These are phyloP conservation scores for Nemapogon koenigi DNA, from an alignment of 2,888 invertebrate genomes.

Conservation along the genomic window DNA sequence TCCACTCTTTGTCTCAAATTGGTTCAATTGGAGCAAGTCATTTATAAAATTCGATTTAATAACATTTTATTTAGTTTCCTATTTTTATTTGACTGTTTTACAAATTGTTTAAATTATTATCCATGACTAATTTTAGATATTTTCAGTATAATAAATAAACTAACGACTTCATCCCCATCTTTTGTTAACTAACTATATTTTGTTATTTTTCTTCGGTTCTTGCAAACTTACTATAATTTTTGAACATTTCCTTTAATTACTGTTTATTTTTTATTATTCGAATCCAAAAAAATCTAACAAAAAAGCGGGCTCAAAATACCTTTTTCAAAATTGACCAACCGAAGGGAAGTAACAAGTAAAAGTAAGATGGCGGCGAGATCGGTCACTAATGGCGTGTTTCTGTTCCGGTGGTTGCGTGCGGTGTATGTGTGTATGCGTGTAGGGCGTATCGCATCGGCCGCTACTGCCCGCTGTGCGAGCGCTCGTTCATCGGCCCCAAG, in stretches of 20 bases:
- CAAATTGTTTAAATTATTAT: too few species aligned
- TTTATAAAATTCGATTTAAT: too few species aligned
- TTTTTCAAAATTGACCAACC: neutral
- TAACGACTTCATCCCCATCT: slow-evolving; percentile 1
- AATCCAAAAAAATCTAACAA: neutral
- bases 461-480: slow-evolving; percentile 75
- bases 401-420: slow-evolving; percentile 60
- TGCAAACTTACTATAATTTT: neutral
- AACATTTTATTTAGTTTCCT: too few species aligned
- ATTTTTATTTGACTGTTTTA: too few species aligned
- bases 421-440: too few species aligned
- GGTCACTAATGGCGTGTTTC: slow-evolving; percentile 60
- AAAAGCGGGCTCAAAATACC: neutral
- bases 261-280: neutral
- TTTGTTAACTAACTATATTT: slow-evolving; percentile 9
- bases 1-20: too few species aligned
- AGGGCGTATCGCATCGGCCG: slow-evolving; percentile 76
- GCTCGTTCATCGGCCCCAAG: slow-evolving; percentile 72
- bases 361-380: slow-evolving; percentile 22
- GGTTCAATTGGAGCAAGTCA: too few species aligned
- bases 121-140: too few species aligned
- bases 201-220: slow-evolving; percentile 12
- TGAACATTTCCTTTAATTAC: neutral
- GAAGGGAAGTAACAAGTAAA: slow-evolving; percentile 39
- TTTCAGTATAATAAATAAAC: too few species aligned